Base-by-base conservation (phyloP, 2,113 vertebrate genomes). In the Columba janthina region DNA sequence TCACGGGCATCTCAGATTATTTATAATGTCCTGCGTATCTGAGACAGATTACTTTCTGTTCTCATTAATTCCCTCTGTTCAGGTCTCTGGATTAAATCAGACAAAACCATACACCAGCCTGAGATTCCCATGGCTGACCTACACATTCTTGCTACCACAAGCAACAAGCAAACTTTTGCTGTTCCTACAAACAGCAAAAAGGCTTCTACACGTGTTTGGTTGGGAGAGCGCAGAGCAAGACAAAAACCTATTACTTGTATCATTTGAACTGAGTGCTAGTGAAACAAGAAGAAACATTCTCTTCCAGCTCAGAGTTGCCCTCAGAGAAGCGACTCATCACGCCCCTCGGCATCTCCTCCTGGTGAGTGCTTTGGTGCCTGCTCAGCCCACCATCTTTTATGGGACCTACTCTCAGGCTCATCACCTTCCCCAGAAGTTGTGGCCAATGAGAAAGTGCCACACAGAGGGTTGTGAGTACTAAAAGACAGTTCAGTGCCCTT, bases 361-460 rank as follows among this genome's bases (percentile, higher is more conserved):
- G 1, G 10, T 17, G 6, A 19, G 48, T 26, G 26, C 0, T 0
- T 0, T 15, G 24, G 44, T 73, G n/a, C 8, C 38, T 64, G 25
- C 44, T 21, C 34, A 42, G 38, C 38, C 38, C 40, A 13, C 3
- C 51, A 65, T 15, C 19, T 44, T 74, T 54, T 64, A 18, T 5
- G 17, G 28, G 38, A 79, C 26, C 11, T 50, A 1, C 34, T 51
- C 69, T 78, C 42, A 60, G 26, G 44, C 12, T 75, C 15, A 44
- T 31, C 62, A 53, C 62, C 36, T 69, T 82, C 15, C 22, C 32
- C 26, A 34, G 61, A 25, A 53, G 22, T 5, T 0, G 1, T 18
- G 62, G 53, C 44, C 31, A 50, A 56, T 15, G 21, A 69, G 29
- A 62, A 67, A 11, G 15, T 3, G 18, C 36, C 15, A 28, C 34